phyloP scores from a whole-genome alignment of 2,888 invertebrate genomes.

The Aethes cnicana region DNA sequence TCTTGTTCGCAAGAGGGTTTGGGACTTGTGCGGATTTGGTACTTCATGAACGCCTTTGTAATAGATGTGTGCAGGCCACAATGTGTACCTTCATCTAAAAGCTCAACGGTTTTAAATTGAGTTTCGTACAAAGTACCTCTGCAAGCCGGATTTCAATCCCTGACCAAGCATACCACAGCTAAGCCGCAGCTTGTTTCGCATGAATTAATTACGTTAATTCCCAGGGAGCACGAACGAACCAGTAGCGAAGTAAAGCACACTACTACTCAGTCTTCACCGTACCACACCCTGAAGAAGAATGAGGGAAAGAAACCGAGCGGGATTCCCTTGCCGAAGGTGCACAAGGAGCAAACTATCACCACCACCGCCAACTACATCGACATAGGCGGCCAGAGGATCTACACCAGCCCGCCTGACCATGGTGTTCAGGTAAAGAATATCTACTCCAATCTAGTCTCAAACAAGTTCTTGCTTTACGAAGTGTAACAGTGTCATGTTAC shows the following conservation, averaged over 20 bases:
- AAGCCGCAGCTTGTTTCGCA: no score
- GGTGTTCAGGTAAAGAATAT: slow-evolving; percentile 69
- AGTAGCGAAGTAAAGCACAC: slow-evolving; percentile 75
- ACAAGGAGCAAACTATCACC: slow-evolving; percentile 69
- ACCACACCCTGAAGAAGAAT: slow-evolving; percentile 71
- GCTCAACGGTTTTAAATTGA: no score
- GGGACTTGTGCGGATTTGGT: no score
- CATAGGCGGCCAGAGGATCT: slow-evolving; percentile 76
- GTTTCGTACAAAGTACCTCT: no score
- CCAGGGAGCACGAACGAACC: slow-evolving; percentile 75
- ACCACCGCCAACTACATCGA: slow-evolving; percentile 74
- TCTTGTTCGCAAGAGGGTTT: no score
- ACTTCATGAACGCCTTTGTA: no score
- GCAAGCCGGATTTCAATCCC: no score
- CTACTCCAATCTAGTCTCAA: not conserved
- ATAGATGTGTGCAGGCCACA: no score
- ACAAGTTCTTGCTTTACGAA: no score
- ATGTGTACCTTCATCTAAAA: no score
- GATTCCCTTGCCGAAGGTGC: slow-evolving; percentile 71
- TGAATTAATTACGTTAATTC: slow-evolving; percentile 50
- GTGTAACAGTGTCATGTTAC: no score
- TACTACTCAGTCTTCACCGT: slow-evolving; percentile 71
- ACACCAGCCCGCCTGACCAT: slow-evolving; percentile 77
- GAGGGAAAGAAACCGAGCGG: slow-evolving; percentile 75
- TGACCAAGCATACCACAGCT: no score